Percentiles rank a stretch among this genome's conserved stretches.
phyloP scores from a whole-genome alignment of 1,140 invertebrate species.

The Vollenhovia emeryi region DNA sequence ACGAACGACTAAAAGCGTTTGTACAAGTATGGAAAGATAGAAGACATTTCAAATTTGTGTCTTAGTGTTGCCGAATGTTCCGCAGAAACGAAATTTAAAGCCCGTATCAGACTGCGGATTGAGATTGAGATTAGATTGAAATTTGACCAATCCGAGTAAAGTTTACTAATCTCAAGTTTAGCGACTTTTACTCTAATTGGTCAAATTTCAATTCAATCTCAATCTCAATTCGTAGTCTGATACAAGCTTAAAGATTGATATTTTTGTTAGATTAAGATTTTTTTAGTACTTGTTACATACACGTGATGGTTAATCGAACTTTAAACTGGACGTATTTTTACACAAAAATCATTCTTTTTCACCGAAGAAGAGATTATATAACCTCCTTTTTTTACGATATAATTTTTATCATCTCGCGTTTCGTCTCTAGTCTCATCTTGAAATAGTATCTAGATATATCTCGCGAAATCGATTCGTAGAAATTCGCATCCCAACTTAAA shows the following conservation, averaged over 20 bases:
- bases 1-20: neutral
- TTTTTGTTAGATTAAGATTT: too few species aligned
- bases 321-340: neutral
- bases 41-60: neutral
- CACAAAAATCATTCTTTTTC: neutral
- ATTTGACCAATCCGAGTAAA: too few species aligned
- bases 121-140: too few species aligned
- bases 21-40: neutral
- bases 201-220: too few species aligned
- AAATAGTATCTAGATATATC: neutral
- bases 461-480: neutral
- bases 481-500: slow-evolving; percentile 14
- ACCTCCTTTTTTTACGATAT: neutral
- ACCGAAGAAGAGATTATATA: neutral
- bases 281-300: neutral
- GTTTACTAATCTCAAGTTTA: too few species aligned
- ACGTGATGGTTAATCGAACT: neutral
- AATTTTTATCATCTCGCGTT: too few species aligned
- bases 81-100: too few species aligned
- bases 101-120: too few species aligned
- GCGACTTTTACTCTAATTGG: too few species aligned
- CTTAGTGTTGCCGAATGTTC: neutral
- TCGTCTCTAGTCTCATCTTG: neutral
- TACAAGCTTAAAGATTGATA: too few species aligned
- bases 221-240: too few species aligned